A percentile compares a stretch with the other conserved stretches of the same genome.
These are phyloP conservation scores for Passer montanus DNA, from an alignment of 2,113 vertebrate species.

Conservation along the genomic window DNA sequence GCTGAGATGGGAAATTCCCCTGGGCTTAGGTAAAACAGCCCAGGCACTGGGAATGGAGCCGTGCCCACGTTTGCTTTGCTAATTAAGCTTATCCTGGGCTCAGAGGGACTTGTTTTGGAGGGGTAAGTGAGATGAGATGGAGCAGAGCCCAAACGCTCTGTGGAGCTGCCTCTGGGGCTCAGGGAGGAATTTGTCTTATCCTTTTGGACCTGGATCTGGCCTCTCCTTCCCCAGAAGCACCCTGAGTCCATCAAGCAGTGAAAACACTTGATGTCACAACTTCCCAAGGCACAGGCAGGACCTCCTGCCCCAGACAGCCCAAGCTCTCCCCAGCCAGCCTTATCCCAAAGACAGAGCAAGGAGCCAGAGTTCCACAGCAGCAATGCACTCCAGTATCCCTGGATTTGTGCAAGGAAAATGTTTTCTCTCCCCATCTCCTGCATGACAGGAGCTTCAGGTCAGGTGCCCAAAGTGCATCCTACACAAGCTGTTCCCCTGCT, in stretches of 20 bases:
- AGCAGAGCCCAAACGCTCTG: neutral
- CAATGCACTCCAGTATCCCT: fast-evolving
- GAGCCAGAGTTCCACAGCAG: neutral
- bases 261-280: neutral
- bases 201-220: neutral
- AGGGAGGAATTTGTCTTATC: neutral
- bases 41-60: neutral
- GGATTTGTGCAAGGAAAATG: neutral
- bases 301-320: neutral
- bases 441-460: fast-evolving
- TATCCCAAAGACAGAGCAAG: neutral
- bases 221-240: neutral
- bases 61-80: slow-evolving; percentile 52
- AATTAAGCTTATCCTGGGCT: slow-evolving; percentile 34
- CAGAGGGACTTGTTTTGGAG: slow-evolving; percentile 35
- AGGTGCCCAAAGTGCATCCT: neutral
- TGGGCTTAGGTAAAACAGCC: neutral
- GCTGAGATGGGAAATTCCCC: neutral
- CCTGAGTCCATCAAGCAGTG: neutral
- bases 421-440: neutral
- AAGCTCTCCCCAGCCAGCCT: neutral
- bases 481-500: neutral
- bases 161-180: neutral
- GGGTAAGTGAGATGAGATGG: slow-evolving; percentile 21
- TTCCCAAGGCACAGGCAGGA: neutral